Evolutionary conservation across 2,888 invertebrate genomes (phyloP), one percentile per base, ranked within the genome.

Genomic region (Crepidodera aurea): DNA sequence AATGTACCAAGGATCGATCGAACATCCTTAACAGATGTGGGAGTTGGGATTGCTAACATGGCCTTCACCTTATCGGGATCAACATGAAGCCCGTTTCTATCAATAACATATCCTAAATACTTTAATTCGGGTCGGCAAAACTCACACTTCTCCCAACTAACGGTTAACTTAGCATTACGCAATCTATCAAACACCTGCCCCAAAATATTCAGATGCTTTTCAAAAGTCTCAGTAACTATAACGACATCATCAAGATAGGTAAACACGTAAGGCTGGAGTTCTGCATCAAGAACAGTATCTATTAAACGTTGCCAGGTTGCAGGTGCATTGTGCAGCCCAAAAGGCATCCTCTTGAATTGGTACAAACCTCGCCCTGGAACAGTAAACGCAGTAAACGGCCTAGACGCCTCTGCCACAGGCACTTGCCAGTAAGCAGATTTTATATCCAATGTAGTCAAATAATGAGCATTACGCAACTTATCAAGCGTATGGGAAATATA

Each of bases 251-350:
- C n/a, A n/a, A 69, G 56, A 44, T 74, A 74, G 1, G 64, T 67
- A 37, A 72, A 71, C 2, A 65, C 62, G 37, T 69, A 22, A 13
- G 69, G 69, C 27, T 69, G 67, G 8, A 70, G 40, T 8, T 72
- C 69, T 1, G 66, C 55, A 0, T 71, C 71, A 0, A 74, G 29
- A 1, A 72, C 59, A 0, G 53, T 37, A 40, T 73, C 3, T 25
- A 25, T 65, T 1, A 67, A 40, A 1, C 63, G 6, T 16, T 67
- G 62, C 50, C 59, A 65, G 2, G 51, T 51, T 0, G 57, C 57
- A 2, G 64, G 72, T 0, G 73, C 66, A 8, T 69, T 66, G 3
- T 64, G 65, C 0, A 74, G 27, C 0, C 73, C 72, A 18, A 73
- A 71, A 0, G 73, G 70, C 69, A 75, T 66, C 0, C 54, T 18